A percentile compares a stretch with the other conserved stretches of the same genome.
phyloP scores from a whole-genome alignment of 2,797 vertebrate species.

The Chromobotia macracanthus region DNA sequence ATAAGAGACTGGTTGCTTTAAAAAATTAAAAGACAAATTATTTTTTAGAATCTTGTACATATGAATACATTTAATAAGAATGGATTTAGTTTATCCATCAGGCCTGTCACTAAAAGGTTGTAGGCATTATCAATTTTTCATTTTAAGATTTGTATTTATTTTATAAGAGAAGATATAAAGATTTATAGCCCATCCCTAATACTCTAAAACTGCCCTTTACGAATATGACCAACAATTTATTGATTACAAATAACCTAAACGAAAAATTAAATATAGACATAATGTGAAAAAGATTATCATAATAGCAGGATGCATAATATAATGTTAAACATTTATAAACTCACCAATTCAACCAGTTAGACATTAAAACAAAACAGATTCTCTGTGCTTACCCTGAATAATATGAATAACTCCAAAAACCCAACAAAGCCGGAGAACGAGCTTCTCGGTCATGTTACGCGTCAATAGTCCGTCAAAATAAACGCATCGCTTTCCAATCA shows the following conservation, averaged over 20 bases:
- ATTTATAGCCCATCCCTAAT: background rate
- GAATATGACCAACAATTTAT: background rate
- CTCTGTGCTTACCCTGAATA: conserved; percentile 58
- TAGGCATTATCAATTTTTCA: too few species aligned
- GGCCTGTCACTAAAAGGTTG: background rate
- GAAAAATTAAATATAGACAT: background rate
- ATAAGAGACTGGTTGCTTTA: background rate
- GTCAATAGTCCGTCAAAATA: background rate
- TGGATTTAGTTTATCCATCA: background rate
- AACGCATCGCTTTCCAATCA: background rate
- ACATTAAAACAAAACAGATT: background rate
- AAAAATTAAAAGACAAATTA: background rate
- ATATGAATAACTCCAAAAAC: conserved; percentile 35
- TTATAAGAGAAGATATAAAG: background rate
- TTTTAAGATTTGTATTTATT: too few species aligned
- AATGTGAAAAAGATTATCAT: too few species aligned
- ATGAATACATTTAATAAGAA: background rate
- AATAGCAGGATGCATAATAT: too few species aligned
- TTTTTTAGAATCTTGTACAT: background rate
- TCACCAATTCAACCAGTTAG: background rate
- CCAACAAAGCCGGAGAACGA: conserved; percentile 30
- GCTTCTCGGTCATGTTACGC: conserved; percentile 10
- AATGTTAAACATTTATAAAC: background rate
- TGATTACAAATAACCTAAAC: background rate
- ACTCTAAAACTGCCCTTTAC: background rate